These are phyloP conservation scores for Nannoperca australis DNA, from an alignment of 2,797 vertebrate genomes.

Conservation along the genomic window DNA sequence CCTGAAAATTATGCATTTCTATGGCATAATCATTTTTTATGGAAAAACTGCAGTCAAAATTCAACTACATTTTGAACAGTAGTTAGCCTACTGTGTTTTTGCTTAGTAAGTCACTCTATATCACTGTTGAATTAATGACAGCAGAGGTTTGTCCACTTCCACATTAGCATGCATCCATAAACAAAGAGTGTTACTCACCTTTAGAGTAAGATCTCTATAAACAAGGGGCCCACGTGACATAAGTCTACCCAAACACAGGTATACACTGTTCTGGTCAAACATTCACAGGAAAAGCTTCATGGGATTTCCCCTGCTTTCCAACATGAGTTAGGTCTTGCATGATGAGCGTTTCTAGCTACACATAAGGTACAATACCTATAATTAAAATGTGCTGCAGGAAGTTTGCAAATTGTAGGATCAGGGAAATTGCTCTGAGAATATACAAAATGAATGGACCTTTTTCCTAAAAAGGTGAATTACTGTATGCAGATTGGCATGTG, in stretches of 20 bases:
- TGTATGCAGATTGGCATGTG: not conserved
- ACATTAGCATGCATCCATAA: not conserved
- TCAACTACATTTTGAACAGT: not conserved
- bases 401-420: constrained; percentile 72
- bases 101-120: not conserved
- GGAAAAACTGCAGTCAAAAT: not conserved
- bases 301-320: constrained; percentile 77
- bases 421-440: constrained; percentile 51
- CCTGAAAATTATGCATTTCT: not conserved
- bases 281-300: constrained; percentile 70
- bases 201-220: not conserved
- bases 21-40: not conserved
- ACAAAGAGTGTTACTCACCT: not conserved
- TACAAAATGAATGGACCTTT: not conserved
- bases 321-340: constrained; percentile 75
- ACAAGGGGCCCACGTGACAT: not conserved
- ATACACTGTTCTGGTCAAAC: constrained; percentile 47
- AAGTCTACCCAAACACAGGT: constrained; percentile 6
- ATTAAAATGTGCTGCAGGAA: constrained; percentile 81
- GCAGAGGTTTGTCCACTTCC: not conserved
- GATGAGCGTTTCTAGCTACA: constrained; percentile 58
- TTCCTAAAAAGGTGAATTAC: not conserved
- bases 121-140: not conserved
- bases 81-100: not conserved
- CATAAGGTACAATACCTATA: constrained; percentile 69